A percentile compares a stretch with the other conserved stretches of the same genome.
Evolutionary conservation across 1,140 invertebrate genomes (phyloP).

Genomic region (Condylostylus longicornis): DNA sequence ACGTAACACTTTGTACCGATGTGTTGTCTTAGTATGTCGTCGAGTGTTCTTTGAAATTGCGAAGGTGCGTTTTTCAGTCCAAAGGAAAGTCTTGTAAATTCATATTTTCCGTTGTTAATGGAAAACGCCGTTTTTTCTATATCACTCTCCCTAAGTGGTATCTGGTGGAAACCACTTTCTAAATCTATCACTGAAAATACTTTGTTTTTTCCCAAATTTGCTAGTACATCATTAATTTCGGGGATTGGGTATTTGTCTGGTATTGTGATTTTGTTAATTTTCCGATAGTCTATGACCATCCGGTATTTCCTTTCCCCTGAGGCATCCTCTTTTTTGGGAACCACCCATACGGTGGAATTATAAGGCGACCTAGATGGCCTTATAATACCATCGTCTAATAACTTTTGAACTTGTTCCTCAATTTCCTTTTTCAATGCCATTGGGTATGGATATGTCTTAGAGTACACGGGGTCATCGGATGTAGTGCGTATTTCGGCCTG

Average conservation of each 20-base stretch:
- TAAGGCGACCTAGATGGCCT: conserved; percentile 9
- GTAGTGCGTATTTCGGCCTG: neutral
- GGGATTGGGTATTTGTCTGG: conserved; percentile 12
- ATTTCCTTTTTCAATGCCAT: neutral
- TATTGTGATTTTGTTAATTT: conserved; percentile 8
- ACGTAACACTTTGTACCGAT: neutral
- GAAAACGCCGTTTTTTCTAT: conserved; percentile 11
- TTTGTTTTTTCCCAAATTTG: conserved; percentile 10
- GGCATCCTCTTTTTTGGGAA: neutral
- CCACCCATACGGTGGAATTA: conserved; percentile 1
- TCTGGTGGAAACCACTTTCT: conserved; percentile 14
- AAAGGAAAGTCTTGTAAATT: conserved; percentile 1
- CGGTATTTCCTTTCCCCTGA: conserved; percentile 8
- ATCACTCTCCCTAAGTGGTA: conserved; percentile 8
- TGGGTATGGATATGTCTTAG: conserved; percentile 1
- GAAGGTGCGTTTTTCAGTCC: neutral
- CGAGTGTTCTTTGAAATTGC: neutral
- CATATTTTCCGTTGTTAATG: conserved; percentile 10
- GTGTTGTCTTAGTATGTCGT: neutral
- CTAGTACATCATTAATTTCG: conserved; percentile 12
- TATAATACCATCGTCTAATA: conserved; percentile 5
- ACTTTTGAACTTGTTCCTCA: neutral
- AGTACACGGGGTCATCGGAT: neutral
- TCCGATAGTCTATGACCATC: conserved; percentile 15
- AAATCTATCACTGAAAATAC: conserved; percentile 15